phyloP scores from a whole-genome alignment of 2,888 invertebrate genomes.

The Digitonthophagus gazella region DNA sequence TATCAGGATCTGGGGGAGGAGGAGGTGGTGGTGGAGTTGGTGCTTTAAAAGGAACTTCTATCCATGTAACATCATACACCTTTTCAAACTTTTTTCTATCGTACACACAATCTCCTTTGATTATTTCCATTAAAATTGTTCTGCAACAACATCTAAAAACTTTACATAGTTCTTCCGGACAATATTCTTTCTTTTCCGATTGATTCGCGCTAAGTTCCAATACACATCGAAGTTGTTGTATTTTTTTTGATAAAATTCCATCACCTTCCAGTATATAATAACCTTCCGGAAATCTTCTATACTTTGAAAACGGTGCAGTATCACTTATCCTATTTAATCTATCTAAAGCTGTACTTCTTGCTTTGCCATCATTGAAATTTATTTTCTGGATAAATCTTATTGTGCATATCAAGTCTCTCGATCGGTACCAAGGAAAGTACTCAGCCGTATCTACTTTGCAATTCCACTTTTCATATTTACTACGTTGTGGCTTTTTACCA shows the following conservation, averaged over 20 bases:
- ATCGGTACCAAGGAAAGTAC: slow-evolving; percentile 2
- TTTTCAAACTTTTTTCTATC: slow-evolving; percentile 11
- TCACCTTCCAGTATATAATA: not conserved
- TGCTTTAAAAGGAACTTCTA: not conserved
- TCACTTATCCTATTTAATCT: not conserved
- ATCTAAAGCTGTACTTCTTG: not conserved
- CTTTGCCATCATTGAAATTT: not conserved
- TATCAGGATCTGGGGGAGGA: not conserved
- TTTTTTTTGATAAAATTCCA: slow-evolving; percentile 1
- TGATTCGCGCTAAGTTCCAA: not conserved
- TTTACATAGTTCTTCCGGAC: not conserved
- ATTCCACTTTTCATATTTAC: slow-evolving; percentile 9
- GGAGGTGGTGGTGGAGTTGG: not conserved
- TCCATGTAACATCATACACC: slow-evolving; percentile 3
- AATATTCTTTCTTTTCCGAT: not conserved
- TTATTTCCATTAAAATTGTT: not conserved
- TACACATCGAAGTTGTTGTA: slow-evolving; percentile 2
- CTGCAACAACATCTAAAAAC: not conserved
- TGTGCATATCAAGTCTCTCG: slow-evolving; percentile 2
- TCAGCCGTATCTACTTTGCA: not conserved
- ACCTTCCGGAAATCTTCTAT: slow-evolving; percentile 1
- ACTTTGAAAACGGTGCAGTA: not conserved
- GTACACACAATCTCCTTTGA: slow-evolving; percentile 4
- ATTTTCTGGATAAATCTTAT: not conserved
- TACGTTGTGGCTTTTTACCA: no score